Evolutionary conservation across 2,888 invertebrate species (phyloP).

Genomic region (Scelioninae gen. 1): DNA sequence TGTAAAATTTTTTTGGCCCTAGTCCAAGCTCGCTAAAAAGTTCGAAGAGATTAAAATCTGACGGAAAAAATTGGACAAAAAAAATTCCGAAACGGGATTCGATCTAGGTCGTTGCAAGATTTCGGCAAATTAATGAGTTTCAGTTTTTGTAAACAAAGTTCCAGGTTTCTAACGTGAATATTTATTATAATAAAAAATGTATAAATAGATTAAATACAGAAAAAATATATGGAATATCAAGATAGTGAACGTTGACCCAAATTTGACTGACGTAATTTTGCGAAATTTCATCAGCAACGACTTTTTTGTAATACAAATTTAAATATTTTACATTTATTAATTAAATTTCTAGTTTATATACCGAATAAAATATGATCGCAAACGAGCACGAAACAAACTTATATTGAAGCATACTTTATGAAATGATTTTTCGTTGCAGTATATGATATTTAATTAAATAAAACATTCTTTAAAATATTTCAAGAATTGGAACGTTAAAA

Average conservation of each 20-base stretch:
- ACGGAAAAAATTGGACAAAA: slow-evolving; percentile 21
- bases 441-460: slow-evolving; percentile 55
- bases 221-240: too few species aligned
- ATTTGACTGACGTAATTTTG: too few species aligned
- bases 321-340: slow-evolving; percentile 34
- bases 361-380: slow-evolving; percentile 41
- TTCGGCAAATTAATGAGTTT: neutral
- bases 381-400: slow-evolving; percentile 34
- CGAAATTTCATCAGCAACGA: too few species aligned
- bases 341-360: slow-evolving; percentile 43
- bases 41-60: slow-evolving; percentile 50
- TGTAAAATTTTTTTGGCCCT: slow-evolving; percentile 53
- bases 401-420: slow-evolving; percentile 35
- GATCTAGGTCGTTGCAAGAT: slow-evolving; percentile 20
- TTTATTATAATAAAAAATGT: too few species aligned
- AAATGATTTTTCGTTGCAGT: slow-evolving; percentile 39
- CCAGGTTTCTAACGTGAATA: too few species aligned
- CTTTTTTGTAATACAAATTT: too few species aligned
- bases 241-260: too few species aligned
- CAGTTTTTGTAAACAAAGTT: too few species aligned
- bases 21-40: slow-evolving; percentile 44
- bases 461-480: slow-evolving; percentile 46
- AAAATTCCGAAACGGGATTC: slow-evolving; percentile 8
- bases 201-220: too few species aligned
- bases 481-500: slow-evolving; percentile 47